These are phyloP conservation scores for Salarias fasciatus DNA, from an alignment of 2,797 vertebrate genomes.

Conservation along the genomic window DNA sequence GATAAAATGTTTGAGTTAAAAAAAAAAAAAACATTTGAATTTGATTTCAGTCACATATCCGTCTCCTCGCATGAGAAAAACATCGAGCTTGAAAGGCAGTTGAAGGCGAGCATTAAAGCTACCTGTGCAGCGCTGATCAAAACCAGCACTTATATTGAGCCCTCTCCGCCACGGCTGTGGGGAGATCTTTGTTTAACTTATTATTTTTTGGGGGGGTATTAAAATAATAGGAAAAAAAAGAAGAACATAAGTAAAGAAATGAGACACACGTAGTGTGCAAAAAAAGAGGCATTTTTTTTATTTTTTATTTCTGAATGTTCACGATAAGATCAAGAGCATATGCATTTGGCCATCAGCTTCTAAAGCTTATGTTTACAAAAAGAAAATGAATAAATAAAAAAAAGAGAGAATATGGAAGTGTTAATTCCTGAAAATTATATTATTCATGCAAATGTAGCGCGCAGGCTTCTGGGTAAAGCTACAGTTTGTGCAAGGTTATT, in stretches of 20 bases:
- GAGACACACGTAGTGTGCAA: slow-evolving; percentile 86
- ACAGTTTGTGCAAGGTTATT: slow-evolving; percentile 86
- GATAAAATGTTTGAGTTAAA: slow-evolving; percentile 77
- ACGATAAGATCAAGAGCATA: slow-evolving; percentile 86
- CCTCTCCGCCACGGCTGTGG: slow-evolving; percentile 85
- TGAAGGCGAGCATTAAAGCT: slow-evolving; percentile 87
- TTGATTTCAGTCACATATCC: slow-evolving; percentile 71
- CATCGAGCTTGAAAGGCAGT: slow-evolving; percentile 83
- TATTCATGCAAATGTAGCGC: slow-evolving; percentile 73
- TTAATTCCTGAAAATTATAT: slow-evolving; percentile 74
- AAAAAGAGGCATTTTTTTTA: slow-evolving; percentile 72
- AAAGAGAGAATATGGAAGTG: slow-evolving; percentile 49
- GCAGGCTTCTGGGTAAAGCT: slow-evolving; percentile 83
- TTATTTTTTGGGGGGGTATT: slow-evolving; percentile 64
- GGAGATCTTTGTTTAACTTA: slow-evolving; percentile 72
- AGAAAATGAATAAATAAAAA: slow-evolving; percentile 19
- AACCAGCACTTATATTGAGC: slow-evolving; percentile 96
- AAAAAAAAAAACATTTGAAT: slow-evolving; percentile 72
- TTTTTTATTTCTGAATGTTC: slow-evolving; percentile 76
- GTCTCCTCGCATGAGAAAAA: slow-evolving; percentile 73
- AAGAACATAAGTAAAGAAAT: slow-evolving; percentile 66
- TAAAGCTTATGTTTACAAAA: slow-evolving; percentile 92
- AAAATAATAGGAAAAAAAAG: slow-evolving; percentile 45
- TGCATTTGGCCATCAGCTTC: slow-evolving; percentile 90
- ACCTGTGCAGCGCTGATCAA: slow-evolving; percentile 79